Percentiles rank a stretch among this genome's conserved stretches.
Conservation (phyloP, 1,140 invertebrate species). For the Nomia melanderi region DNA sequence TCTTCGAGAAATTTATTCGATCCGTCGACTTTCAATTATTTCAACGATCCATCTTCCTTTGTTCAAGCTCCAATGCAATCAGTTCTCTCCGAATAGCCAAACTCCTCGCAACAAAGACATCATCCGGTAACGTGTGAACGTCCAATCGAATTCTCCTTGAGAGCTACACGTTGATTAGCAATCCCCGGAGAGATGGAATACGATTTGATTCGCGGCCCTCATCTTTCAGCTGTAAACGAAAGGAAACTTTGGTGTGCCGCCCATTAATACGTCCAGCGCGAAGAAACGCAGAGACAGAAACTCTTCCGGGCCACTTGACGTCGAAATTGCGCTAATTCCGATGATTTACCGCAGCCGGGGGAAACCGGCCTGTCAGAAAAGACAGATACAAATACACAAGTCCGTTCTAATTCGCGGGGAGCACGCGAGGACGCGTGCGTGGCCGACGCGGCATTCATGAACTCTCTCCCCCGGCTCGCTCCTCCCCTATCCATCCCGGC, state of each 20-base stretch:
- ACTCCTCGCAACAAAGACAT: no score
- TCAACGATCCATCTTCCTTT: no score
- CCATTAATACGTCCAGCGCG: slow-evolving; percentile 22
- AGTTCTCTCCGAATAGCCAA: no score
- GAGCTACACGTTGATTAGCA: no score
- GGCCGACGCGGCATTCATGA: slow-evolving; percentile 23
- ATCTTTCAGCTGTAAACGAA: no score
- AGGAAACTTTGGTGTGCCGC: background rate
- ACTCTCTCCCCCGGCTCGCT: slow-evolving; percentile 13
- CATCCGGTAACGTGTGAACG: no score
- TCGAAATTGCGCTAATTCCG: slow-evolving; percentile 60
- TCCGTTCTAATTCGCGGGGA: slow-evolving; percentile 45
- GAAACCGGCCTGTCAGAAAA: slow-evolving; percentile 52
- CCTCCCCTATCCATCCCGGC: background rate
- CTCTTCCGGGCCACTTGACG: slow-evolving; percentile 39
- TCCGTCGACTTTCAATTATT: no score
- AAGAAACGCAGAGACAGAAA: slow-evolving; percentile 28
- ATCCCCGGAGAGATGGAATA: no score
- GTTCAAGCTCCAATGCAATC: no score
- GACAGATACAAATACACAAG: slow-evolving; percentile 62
- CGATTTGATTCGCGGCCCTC: no score
- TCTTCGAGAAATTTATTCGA: no score
- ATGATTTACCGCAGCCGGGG: slow-evolving; percentile 46
- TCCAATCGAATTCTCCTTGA: no score
- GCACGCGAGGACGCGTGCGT: slow-evolving; percentile 57